Evolutionary conservation across 2,888 invertebrate species (phyloP).

Genomic region (Diachrysia chrysitis): DNA sequence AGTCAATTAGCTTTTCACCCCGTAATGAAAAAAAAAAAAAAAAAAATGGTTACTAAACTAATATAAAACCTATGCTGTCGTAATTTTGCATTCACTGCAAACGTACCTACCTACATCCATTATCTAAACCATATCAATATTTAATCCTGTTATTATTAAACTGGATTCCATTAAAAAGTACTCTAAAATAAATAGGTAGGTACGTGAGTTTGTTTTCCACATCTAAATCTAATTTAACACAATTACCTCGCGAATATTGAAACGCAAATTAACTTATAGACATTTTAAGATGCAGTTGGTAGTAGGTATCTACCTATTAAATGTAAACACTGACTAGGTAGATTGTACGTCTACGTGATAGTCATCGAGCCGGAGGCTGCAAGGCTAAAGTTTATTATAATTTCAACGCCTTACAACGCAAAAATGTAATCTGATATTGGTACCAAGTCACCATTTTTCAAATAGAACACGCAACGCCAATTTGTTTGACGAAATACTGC

Average conservation of each 20-base stretch:
- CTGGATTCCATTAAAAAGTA: neutral
- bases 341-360: neutral
- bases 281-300: no score
- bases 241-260: no score
- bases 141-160: neutral
- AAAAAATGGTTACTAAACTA: no score
- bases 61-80: neutral
- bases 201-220: neutral
- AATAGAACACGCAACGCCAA: neutral
- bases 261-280: neutral
- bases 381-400: conserved; percentile 9
- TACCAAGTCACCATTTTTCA: neutral
- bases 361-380: neutral
- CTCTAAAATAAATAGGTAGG: no score
- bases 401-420: conserved; percentile 4
- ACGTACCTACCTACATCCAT: neutral
- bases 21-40: no score
- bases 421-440: neutral
- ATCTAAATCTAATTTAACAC: neutral
- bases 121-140: neutral
- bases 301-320: no score
- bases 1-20: no score
- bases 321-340: no score
- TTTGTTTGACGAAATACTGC: neutral
- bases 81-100: neutral